These are phyloP conservation scores for Campaea margaritaria DNA, from an alignment of 2,888 invertebrate species.

Conservation along the genomic window DNA sequence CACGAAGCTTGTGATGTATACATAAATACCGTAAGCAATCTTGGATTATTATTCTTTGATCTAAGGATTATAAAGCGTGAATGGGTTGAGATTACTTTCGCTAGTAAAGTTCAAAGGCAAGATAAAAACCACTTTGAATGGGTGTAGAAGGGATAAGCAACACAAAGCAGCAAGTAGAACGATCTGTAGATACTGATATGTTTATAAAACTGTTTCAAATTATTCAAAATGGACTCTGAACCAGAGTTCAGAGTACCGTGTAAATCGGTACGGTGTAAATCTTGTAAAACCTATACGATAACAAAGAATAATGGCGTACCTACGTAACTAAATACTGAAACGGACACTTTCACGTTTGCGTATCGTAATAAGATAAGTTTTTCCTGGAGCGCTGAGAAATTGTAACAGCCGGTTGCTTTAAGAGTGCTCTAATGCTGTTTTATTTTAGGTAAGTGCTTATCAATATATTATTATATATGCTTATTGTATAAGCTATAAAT, in stretches of 20 bases:
- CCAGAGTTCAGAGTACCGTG: too few relatives aligned
- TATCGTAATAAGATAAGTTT: conserved; percentile 48
- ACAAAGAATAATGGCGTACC: conserved; percentile 57
- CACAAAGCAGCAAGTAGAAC: neutral
- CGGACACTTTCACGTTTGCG: conserved; percentile 54
- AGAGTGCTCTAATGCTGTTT: too few relatives aligned
- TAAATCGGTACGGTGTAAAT: conserved; percentile 26
- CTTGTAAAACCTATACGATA: conserved; percentile 49
- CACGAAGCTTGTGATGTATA: conserved; percentile 9
- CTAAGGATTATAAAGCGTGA: conserved; percentile 4
- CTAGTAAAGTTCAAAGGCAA: too few relatives aligned
- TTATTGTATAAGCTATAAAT: too few relatives aligned
- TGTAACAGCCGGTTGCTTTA: conserved; percentile 5
- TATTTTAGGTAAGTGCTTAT: too few relatives aligned
- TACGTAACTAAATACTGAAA: conserved; percentile 56
- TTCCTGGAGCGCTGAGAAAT: conserved; percentile 48
- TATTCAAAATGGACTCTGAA: neutral
- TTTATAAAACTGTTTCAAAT: neutral
- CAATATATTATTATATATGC: too few relatives aligned
- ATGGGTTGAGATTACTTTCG: neutral
- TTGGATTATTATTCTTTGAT: conserved; percentile 2
- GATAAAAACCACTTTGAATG: too few relatives aligned
- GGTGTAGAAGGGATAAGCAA: neutral
- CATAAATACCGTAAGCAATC: neutral
- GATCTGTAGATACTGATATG: neutral